phyloP scores from a whole-genome alignment of 2,888 invertebrate species.

The Brachynemurus nebulosus region DNA sequence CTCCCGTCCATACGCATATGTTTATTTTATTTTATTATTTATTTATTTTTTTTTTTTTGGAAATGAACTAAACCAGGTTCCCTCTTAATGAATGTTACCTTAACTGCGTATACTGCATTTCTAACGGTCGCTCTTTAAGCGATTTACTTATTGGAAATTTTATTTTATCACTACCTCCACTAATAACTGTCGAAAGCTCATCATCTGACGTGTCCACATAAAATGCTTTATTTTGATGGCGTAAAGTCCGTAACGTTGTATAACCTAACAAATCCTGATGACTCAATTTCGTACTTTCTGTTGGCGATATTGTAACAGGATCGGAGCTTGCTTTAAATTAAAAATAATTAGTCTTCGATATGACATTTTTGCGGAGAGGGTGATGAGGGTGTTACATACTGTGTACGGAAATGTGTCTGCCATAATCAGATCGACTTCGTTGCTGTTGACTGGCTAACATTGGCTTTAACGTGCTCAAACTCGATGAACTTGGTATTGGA shows the following conservation, averaged over 20 bases:
- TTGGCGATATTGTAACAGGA: slow-evolving; percentile 38
- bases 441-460: slow-evolving; percentile 19
- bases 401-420: slow-evolving; percentile 40
- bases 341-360: slow-evolving; percentile 7
- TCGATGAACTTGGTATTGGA: slow-evolving; percentile 77
- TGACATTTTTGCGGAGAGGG: slow-evolving; percentile 6
- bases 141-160: slow-evolving; percentile 11
- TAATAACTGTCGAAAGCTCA: slow-evolving; percentile 26
- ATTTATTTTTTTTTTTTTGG: not conserved
- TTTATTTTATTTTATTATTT: not conserved
- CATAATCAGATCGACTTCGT: slow-evolving; percentile 36
- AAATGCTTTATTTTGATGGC: slow-evolving; percentile 50
- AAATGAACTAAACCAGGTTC: not conserved
- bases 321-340: slow-evolving; percentile 32
- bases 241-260: slow-evolving; percentile 53
- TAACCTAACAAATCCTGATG: slow-evolving; percentile 66
- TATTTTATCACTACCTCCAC: slow-evolving; percentile 2
- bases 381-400: slow-evolving; percentile 30
- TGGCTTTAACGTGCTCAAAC: slow-evolving; percentile 34
- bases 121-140: slow-evolving; percentile 8
- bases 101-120: slow-evolving; percentile 6
- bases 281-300: slow-evolving; percentile 44
- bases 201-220: slow-evolving; percentile 48
- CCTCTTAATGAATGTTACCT: not conserved
- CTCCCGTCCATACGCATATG: no score